These are phyloP conservation scores for Columba janthina DNA, from an alignment of 2,113 vertebrate species.

Conservation along the genomic window DNA sequence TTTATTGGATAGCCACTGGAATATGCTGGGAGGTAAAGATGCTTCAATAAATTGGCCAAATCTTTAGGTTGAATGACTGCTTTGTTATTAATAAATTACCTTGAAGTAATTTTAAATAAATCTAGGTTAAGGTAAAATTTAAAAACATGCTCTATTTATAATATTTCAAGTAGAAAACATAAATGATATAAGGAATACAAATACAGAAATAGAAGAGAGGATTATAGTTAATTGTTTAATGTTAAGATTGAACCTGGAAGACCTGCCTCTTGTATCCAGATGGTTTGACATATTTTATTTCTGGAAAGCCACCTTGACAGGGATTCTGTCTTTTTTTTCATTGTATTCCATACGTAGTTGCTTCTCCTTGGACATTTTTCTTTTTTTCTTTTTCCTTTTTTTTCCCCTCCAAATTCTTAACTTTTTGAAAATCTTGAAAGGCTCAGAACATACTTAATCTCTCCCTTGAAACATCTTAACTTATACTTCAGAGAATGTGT, in stretches of 20 bases:
- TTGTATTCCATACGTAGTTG: neutral
- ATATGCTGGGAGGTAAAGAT: neutral
- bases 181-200: neutral
- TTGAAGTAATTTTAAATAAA: neutral
- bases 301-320: neutral
- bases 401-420: neutral
- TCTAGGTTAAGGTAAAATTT: neutral
- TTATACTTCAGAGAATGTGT: neutral
- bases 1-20: neutral
- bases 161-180: neutral
- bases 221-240: neutral
- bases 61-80: neutral
- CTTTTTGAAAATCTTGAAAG: neutral
- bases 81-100: neutral
- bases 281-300: slow-evolving; percentile 23
- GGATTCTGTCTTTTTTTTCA: neutral
- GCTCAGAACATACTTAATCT: neutral
- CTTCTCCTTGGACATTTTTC: neutral
- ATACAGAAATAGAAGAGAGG: neutral
- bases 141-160: neutral
- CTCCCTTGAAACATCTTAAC: neutral
- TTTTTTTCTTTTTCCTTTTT: neutral
- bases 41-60: neutral
- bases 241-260: neutral
- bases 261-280: neutral